A percentile compares a stretch with the other conserved stretches of the same genome.
Evolutionary conservation across 2,113 vertebrate genomes (phyloP).

Genomic region (Scortum barcoo): DNA sequence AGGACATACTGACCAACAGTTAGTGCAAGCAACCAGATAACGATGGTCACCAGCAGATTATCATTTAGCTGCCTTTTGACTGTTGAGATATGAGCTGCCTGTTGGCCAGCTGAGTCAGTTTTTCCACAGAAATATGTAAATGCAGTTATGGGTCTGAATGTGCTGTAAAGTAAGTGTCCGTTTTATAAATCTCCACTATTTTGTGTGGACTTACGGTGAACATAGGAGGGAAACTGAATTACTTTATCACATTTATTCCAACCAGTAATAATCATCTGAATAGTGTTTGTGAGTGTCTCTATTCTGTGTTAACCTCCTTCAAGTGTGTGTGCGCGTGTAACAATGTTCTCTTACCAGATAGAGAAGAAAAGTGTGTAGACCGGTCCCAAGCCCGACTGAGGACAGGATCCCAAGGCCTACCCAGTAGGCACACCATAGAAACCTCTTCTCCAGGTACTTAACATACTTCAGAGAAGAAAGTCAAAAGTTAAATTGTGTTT

Average conservation of each 20-base stretch:
- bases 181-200: not conserved
- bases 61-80: not conserved
- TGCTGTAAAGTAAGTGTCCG: not conserved
- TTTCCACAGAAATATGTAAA: not conserved
- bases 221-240: too few species aligned
- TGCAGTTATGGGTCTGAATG: not conserved
- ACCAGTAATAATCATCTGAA: not conserved
- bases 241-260: not conserved
- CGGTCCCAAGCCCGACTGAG: constrained; percentile 97
- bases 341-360: constrained; percentile 90
- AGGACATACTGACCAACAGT: not conserved
- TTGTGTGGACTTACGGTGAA: too few species aligned
- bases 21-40: not conserved
- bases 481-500: not conserved
- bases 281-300: not conserved
- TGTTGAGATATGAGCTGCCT: not conserved
- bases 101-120: not conserved
- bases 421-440: constrained; percentile 99
- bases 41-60: not conserved
- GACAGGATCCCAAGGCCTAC: constrained; percentile 97
- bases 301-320: not conserved
- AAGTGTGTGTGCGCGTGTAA: not conserved
- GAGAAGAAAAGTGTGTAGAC: constrained; percentile 97
- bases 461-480: constrained; percentile 88
- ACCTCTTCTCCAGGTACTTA: constrained; percentile 90